These are phyloP conservation scores for Odontocolon sp. DNA, from an alignment of 2,888 invertebrate genomes.

Conservation along the genomic window DNA sequence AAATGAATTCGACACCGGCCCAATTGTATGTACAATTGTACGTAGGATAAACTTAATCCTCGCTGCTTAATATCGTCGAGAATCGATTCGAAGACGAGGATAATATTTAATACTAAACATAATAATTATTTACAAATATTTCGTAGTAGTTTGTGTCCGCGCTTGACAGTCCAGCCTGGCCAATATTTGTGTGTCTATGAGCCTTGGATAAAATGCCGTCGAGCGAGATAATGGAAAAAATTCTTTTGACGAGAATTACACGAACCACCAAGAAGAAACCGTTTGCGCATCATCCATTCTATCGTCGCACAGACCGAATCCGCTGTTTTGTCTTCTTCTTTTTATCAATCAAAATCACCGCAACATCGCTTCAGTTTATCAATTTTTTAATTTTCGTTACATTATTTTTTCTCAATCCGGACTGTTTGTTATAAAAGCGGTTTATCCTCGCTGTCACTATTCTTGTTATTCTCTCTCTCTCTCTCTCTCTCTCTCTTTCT, in stretches of 20 bases:
- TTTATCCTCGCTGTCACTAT: not conserved
- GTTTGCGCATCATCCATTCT: conserved; percentile 14
- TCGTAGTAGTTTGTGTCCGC: conserved; percentile 54
- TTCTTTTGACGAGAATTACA: conserved; percentile 30
- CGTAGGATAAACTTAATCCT: conserved; percentile 28
- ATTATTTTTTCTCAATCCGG: conserved; percentile 50
- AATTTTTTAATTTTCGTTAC: conserved; percentile 13
- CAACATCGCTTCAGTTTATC: conserved; percentile 11
- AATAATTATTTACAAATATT: conserved; percentile 55
- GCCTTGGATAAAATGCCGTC: conserved; percentile 24
- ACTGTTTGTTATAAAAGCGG: not conserved
- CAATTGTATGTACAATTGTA: conserved; percentile 53
- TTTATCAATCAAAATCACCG: not conserved
- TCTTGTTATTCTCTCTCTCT: no score
- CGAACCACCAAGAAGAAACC: no score
- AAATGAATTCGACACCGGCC: conserved; percentile 19
- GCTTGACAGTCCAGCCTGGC: conserved; percentile 57
- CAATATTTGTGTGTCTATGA: conserved; percentile 35
- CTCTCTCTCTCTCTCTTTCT: not conserved
- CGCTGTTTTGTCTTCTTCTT: not conserved
- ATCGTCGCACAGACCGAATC: not conserved
- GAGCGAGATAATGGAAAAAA: conserved; percentile 30
- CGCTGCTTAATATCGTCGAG: conserved; percentile 29
- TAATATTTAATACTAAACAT: conserved; percentile 52
- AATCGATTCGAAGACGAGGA: conserved; percentile 55